Percentiles rank a stretch among this genome's conserved stretches.
These are phyloP conservation scores for Actinernus sp. DNA, from an alignment of 92 coral and sea anemone genomes.

Conservation along the genomic window DNA sequence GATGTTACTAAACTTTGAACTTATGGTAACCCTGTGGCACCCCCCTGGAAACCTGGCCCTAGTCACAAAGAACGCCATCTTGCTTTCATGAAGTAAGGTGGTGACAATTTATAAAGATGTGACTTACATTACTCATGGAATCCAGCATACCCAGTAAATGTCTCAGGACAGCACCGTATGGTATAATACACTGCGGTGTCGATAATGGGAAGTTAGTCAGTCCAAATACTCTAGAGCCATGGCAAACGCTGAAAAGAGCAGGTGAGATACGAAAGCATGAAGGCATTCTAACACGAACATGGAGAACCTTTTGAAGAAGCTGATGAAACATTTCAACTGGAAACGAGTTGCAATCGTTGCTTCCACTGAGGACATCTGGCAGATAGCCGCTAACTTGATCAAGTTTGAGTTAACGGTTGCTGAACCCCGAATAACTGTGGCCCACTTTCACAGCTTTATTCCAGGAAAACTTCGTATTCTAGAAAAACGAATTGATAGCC, in stretches of 20 bases:
- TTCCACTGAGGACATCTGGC: constrained; percentile 87
- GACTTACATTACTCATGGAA: constrained; percentile 1
- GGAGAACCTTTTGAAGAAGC: too few species aligned
- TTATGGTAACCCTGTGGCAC: constrained; percentile 8
- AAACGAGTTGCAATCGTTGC: constrained; percentile 87
- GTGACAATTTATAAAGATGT: neutral
- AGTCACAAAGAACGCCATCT: constrained; percentile 6
- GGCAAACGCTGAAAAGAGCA: constrained; percentile 20
- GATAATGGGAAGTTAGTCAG: constrained; percentile 11
- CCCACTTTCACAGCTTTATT: constrained; percentile 81
- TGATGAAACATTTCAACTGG: too few species aligned
- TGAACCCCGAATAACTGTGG: constrained; percentile 61
- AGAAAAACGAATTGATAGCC: constrained; percentile 76
- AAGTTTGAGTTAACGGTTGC: constrained; percentile 68
- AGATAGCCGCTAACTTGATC: constrained; percentile 75
- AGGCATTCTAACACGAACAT: constrained; percentile 24
- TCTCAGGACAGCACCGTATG: constrained; percentile 1
- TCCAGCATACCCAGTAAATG: constrained; percentile 1
- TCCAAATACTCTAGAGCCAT: constrained; percentile 19
- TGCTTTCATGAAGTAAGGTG: neutral
- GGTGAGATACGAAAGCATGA: constrained; percentile 26
- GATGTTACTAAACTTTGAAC: too few species aligned
- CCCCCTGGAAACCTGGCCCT: neutral
- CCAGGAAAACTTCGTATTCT: constrained; percentile 79
- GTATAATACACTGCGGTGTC: constrained; percentile 27